Evolutionary conservation across 2,888 invertebrate species (phyloP), one percentile per base, ranked within the genome.

Genomic region (Isoperla grammatica): DNA sequence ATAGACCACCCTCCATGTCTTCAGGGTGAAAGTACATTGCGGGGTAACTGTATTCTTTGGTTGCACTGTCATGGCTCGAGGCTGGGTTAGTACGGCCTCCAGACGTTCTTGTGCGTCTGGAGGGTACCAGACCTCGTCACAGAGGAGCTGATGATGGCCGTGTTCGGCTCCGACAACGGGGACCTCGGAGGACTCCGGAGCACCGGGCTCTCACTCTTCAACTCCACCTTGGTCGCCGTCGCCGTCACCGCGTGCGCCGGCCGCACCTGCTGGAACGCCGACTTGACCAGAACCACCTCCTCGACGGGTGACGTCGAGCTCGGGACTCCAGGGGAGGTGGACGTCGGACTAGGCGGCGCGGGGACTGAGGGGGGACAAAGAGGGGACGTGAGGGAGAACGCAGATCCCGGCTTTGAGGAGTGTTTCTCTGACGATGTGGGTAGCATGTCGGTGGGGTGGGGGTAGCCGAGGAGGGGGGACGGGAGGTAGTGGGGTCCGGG

Each of bases 271-370:
- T 85, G 83, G 73, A 86, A 88, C 1, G 87, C 87, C 0, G 87
- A 87, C 68, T 84, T 85, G 0, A 87, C 87, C 20, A 87, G 87
- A 69, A 87, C 87, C 67, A 87, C 87, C n/a, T 49, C 49, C n/a
- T 29, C 43, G 20, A 37, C 17, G 35, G 20, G 19, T 19, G 56
- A 15, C 45, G 35, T 39, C 20, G 13, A 29, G 37, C 23, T 39
- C 22, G 20, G 37, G 22, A 65, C 9, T 4, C 48, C 15, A 12
- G 63, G 64, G 15, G 63, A 57, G 50, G 50, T 82, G 75, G 37
- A 81, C 80, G 63, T 80, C 80, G 69, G 1, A 78, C 71, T n/a
- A 81, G 64, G 57, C 80, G 79, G 79, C 37, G 79, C 75, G 4
- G 77, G 72, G 68, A 82, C 82, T 4, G 82, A 79, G 29, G 22